These are phyloP conservation scores for Muntiacus muntjak DNA, from an alignment of 2,113 vertebrate genomes.

Conservation along the genomic window DNA sequence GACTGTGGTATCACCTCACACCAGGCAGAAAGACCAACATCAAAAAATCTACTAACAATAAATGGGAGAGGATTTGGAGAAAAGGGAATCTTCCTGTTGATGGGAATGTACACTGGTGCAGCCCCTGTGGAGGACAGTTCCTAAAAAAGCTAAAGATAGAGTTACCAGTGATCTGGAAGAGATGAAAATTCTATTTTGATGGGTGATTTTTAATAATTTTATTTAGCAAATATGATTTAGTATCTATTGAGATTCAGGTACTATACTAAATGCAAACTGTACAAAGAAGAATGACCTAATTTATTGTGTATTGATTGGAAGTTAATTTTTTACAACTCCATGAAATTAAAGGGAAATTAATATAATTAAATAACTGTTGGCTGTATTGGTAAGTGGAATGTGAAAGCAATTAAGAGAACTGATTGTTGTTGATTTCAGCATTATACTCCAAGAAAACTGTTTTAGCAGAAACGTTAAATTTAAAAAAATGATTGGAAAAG, in stretches of 20 bases:
- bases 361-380: background rate
- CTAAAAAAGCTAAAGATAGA: background rate
- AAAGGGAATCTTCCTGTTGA: background rate
- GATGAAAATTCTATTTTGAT: background rate
- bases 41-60: background rate
- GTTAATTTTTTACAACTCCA: background rate
- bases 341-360: background rate
- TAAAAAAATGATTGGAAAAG: background rate
- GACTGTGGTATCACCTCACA: background rate
- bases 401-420: background rate
- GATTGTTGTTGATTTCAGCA: background rate
- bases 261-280: background rate
- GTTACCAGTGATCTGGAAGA: background rate
- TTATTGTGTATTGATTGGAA: background rate
- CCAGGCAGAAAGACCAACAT: background rate
- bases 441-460: background rate
- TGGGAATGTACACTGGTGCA: background rate
- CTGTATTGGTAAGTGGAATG: background rate
- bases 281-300: background rate
- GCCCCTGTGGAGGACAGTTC: background rate
- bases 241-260: background rate
- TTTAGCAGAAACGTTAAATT: background rate
- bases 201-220: background rate
- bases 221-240: background rate
- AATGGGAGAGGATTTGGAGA: background rate